Conservation (phyloP, 2,113 vertebrate genomes). For the Tetrax tetrax region DNA sequence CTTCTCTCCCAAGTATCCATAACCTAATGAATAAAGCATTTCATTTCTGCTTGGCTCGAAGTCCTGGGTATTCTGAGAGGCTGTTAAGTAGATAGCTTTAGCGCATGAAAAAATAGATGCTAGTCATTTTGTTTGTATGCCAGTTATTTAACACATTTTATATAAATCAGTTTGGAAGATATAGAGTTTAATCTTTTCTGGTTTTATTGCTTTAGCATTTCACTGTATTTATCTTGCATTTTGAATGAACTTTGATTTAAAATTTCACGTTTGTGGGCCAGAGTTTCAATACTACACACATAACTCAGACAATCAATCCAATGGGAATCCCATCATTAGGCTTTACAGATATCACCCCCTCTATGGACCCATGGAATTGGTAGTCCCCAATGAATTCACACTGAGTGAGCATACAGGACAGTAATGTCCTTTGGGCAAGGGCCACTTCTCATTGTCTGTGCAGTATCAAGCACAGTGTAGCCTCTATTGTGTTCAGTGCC, state of each 20-base stretch:
- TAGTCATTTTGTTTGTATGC: not conserved
- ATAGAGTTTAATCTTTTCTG: slow-evolving; percentile 31
- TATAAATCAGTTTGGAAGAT: slow-evolving; percentile 37
- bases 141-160: slow-evolving; percentile 26
- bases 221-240: not conserved
- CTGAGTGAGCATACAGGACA: not conserved
- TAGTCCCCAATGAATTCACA: not conserved
- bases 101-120: slow-evolving; percentile 43
- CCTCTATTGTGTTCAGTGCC: not conserved
- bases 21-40: slow-evolving; percentile 38
- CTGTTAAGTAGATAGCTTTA: slow-evolving; percentile 21
- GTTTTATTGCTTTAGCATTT: slow-evolving; percentile 44
- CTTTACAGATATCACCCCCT: not conserved
- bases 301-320: not conserved
- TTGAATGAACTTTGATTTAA: slow-evolving; percentile 7
- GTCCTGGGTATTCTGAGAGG: not conserved
- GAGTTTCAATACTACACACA: not conserved
- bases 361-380: not conserved
- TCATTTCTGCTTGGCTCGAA: slow-evolving; percentile 16
- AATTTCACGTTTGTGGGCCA: not conserved
- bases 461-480: not conserved
- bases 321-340: not conserved
- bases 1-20: not conserved
- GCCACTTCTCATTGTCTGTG: not conserved
- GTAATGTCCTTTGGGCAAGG: not conserved